Evolutionary conservation across 1,140 invertebrate genomes (phyloP).

Genomic region (Drosophila lacertosa): DNA sequence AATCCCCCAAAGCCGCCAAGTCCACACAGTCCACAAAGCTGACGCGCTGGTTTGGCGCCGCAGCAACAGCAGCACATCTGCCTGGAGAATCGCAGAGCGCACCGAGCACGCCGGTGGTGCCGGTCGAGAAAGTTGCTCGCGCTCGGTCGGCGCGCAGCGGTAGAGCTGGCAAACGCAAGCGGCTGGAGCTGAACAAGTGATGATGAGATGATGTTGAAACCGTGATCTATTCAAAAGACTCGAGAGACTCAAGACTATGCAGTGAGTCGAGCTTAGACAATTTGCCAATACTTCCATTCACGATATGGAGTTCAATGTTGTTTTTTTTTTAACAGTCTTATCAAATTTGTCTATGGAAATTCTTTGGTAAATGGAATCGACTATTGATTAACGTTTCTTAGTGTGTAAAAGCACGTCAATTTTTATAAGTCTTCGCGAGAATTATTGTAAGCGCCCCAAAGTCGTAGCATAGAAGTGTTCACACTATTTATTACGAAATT

Average conservation of each 20-base stretch:
- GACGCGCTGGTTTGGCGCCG: conserved; percentile 73
- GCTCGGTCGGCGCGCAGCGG: conserved; percentile 50
- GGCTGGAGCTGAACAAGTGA: conserved; percentile 63
- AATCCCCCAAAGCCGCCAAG: conserved; percentile 65
- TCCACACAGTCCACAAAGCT: conserved; percentile 72
- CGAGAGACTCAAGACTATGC: conserved; percentile 40
- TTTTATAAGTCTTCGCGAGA: no score
- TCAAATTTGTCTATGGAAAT: neutral
- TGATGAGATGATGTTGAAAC: neutral
- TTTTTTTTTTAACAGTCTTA: conserved; percentile 2
- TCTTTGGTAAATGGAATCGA: neutral
- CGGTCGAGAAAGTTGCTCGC: conserved; percentile 38
- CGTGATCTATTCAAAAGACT: conserved; percentile 36
- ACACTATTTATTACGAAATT: no score
- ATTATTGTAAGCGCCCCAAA: no score
- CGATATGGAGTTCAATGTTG: neutral
- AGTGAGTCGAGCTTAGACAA: conserved; percentile 15
- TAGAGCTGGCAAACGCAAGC: conserved; percentile 55
- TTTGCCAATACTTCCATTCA: conserved; percentile 17
- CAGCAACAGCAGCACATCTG: conserved; percentile 28
- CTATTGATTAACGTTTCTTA: neutral
- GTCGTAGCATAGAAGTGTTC: no score
- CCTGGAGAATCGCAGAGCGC: conserved; percentile 52
- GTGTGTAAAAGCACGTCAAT: neutral
- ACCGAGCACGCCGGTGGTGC: conserved; percentile 49